A percentile compares a stretch with the other conserved stretches of the same genome.
phyloP scores from a whole-genome alignment of 2,797 vertebrate species.

The Catharus ustulatus region DNA sequence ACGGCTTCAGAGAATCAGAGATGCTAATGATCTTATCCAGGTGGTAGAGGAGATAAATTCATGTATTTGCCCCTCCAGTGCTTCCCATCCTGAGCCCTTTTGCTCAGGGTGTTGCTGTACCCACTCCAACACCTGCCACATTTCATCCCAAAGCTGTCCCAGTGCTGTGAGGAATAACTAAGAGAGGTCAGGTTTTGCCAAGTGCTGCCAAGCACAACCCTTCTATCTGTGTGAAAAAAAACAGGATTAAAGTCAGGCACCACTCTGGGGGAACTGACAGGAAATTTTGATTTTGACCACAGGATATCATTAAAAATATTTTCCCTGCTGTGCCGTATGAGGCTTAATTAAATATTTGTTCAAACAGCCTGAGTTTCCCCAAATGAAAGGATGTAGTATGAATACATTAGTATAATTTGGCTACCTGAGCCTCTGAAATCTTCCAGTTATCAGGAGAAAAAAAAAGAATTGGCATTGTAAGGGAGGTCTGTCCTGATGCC shows the following conservation, averaged over 20 bases:
- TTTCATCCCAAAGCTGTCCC: not conserved
- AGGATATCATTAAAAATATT: slow-evolving; percentile 43
- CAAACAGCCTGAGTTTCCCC: not conserved
- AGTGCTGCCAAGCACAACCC: not conserved
- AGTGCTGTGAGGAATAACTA: not conserved
- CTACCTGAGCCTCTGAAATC: not conserved
- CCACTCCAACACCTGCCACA: not conserved
- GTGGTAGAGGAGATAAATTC: not conserved
- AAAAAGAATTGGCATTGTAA: not conserved
- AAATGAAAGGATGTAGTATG: not conserved
- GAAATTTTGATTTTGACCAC: slow-evolving; percentile 11
- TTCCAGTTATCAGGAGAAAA: not conserved
- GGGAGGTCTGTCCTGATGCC: not conserved
- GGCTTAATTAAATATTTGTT: slow-evolving; percentile 51
- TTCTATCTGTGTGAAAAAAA: not conserved
- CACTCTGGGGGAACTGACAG: not conserved
- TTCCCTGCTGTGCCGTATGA: slow-evolving; percentile 5
- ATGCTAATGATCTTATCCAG: not conserved
- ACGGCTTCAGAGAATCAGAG: not conserved
- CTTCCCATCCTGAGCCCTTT: not conserved
- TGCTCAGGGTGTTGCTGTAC: not conserved
- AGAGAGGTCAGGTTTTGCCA: not conserved
- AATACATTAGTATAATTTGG: not conserved
- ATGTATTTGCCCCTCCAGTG: not conserved
- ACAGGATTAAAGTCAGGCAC: not conserved